Conservation (phyloP, 2,888 invertebrate species). For the Drosophila nigritarsus region DNA sequence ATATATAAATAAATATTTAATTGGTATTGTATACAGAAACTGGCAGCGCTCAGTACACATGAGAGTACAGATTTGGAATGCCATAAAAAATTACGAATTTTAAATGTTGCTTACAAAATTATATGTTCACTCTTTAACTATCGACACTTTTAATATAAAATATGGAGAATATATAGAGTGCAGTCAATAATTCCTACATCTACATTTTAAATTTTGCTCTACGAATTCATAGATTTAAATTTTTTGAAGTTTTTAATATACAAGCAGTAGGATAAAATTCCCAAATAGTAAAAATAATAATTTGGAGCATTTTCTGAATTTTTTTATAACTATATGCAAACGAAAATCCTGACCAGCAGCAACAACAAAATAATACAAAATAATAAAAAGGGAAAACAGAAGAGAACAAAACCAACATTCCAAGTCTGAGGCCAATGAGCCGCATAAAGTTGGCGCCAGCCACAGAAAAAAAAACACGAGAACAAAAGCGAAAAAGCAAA, state of each 20-base stretch:
- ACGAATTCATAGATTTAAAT: neutral
- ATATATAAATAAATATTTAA: neutral
- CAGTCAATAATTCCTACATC: neutral
- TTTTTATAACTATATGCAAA: conserved; percentile 9
- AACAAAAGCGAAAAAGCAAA: conserved; percentile 14
- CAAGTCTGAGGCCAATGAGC: conserved; percentile 38
- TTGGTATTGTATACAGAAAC: neutral
- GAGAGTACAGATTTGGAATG: neutral
- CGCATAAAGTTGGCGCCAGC: conserved; percentile 74
- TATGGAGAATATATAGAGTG: neutral
- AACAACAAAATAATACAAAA: conserved; percentile 40
- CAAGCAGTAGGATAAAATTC: neutral
- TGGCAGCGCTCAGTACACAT: neutral
- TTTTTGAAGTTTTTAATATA: neutral
- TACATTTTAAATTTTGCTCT: neutral
- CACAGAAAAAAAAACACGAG: conserved; percentile 13
- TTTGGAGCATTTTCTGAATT: neutral
- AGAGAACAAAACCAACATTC: conserved; percentile 23
- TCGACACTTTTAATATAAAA: neutral
- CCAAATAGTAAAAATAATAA: neutral
- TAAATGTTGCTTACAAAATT: neutral
- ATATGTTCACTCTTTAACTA: neutral
- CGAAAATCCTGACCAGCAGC: conserved; percentile 64
- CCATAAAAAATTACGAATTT: neutral
- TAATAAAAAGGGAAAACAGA: neutral